Evolutionary conservation across 2,797 vertebrate genomes (phyloP).

Genomic region (Chrosomus eos): DNA sequence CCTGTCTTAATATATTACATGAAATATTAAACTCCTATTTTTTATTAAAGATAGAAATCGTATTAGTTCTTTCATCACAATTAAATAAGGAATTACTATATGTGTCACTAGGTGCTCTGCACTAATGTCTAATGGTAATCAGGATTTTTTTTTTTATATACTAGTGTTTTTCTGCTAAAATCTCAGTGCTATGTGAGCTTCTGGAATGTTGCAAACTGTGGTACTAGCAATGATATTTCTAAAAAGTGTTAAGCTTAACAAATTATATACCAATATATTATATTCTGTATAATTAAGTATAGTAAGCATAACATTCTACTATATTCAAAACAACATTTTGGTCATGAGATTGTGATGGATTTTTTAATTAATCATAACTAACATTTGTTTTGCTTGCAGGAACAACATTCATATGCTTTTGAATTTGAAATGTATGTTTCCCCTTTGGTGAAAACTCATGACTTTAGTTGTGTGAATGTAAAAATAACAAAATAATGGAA

Average conservation of each 20-base stretch:
- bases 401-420: too few relatives aligned
- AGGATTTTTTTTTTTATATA: neutral
- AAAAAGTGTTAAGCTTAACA: neutral
- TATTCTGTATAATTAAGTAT: neutral
- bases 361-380: too few relatives aligned
- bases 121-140: neutral
- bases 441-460: too few relatives aligned
- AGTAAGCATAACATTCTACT: neutral
- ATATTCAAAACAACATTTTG: neutral
- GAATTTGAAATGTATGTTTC: too few relatives aligned
- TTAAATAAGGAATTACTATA: slow-evolving; percentile 10
- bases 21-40: slow-evolving; percentile 19
- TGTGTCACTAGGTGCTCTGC: slow-evolving; percentile 1
- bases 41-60: slow-evolving; percentile 8
- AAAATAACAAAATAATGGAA: too few relatives aligned
- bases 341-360: neutral
- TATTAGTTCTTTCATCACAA: slow-evolving; percentile 26
- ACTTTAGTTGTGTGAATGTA: too few relatives aligned
- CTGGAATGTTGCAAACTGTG: neutral
- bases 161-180: neutral
- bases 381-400: too few relatives aligned
- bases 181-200: neutral
- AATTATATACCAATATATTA: neutral
- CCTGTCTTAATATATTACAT: slow-evolving; percentile 11
- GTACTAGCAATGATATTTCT: neutral